Base-by-base conservation (phyloP, 2,113 vertebrate genomes). In the Brachyhypopomus gauderio region DNA sequence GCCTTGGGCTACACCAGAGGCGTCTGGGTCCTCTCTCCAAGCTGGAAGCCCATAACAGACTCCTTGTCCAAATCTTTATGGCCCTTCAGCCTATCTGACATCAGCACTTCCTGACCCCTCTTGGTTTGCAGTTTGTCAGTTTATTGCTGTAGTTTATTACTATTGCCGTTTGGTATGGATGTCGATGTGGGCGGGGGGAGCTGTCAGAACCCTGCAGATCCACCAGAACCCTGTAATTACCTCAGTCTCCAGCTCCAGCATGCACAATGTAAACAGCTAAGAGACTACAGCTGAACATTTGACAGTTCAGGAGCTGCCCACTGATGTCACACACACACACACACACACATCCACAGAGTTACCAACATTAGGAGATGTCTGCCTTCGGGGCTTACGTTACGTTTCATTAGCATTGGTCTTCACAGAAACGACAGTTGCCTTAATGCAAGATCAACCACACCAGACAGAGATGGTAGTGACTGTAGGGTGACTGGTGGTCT, bases 161-260 rank as follows among this genome's bases (percentile, higher is more conserved):
- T n/a, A 19, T 23, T 7, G 36, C 45, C 20, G 8, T 12, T 6
- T 7, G 45, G 11, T 1, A 14, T 3, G 45, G 45, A 1, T 3
- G 12, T 1, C 14, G 45, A 3, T 25, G 52, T 11, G 5, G 14
- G 64, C 74, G 56, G 71, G 66, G 25, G 38, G 74, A 52, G 9
- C 12, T 3, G 12, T 14, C 38, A 63, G 19, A 9, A 12, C 73
- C 80, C 66, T 77, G 66, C 30, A 56, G 74, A 19, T 25, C 60
- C 55, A 71, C 56, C 34, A 14, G 64, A n/a, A 71, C 11, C 23
- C 34, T 19, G 48, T 77, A 71, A 77, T 82, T 71, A 22, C 66
- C 59, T 73, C 36, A 17, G 52, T 69, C 80, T 69, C 72, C 14
- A 66, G 20, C 60, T 8, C 5, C 36, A 23, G 59, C 72, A 52